Evolutionary conservation across 2,113 vertebrate genomes (phyloP), one percentile per base, ranked within the genome.

Genomic region (Echinops telfairi): DNA sequence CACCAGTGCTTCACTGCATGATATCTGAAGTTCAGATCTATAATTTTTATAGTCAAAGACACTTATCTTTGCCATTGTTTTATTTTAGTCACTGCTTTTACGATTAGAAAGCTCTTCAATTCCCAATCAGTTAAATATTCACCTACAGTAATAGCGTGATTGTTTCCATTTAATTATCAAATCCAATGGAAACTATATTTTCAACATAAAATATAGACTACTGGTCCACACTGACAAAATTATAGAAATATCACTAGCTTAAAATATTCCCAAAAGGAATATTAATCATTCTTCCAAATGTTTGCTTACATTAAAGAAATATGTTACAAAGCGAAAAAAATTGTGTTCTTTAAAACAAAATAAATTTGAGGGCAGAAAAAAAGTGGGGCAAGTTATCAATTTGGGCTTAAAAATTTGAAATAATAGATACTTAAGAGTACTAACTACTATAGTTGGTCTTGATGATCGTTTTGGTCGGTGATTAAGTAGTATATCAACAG

Each of bases 401-500:
- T 97, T 88, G 96, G 60, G 80, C 36, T 92, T 31, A 47, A 81
- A 97, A 92, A 0, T 36, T 86, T 90, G 93, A 88, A 82, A 93
- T 93, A 94, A 90, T 88, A 96, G 91, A 94, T 83, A 94, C 92
- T 90, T 91, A 97, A 96, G 80, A 97, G 89, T 95, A 98, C 99
- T 98, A 92, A 99, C 99, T 97, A 99, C 99, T 93, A 99, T 99
- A 66, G 99, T 99, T 95, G 99, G 99, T 97, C 99, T 99, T 95
- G 99, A 99, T 73, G 99, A 98, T 96, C 99, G 97, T 97, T 99
- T 99, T 57, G 99, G 99, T 90, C 98, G 98, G 98, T 99, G 99
- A 97, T 99, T 99, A 95, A 99, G 99, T 31, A 99, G 98, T 97
- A 99, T 99, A 97, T 99, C 99, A 95, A 99, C 99, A 85, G 99